Percentiles rank a stretch among this genome's conserved stretches.
Evolutionary conservation across 1,140 invertebrate genomes (phyloP).

Genomic region (Drosophila insularis): DNA sequence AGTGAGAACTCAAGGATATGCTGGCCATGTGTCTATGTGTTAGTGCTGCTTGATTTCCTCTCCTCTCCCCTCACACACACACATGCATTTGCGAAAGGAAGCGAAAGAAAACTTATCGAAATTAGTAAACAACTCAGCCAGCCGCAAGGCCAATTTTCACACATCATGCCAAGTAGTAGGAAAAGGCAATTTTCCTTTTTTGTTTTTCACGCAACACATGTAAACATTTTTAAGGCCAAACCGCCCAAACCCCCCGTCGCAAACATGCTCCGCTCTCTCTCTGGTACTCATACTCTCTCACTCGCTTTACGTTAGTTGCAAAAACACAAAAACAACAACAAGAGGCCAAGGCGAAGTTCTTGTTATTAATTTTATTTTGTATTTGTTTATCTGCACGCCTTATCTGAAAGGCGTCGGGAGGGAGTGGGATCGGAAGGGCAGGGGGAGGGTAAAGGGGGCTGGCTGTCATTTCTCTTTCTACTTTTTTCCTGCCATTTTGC

Average conservation of each 20-base stretch:
- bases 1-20: constrained; percentile 9
- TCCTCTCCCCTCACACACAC: neutral
- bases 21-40: constrained; percentile 44
- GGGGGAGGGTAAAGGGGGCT: neutral
- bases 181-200: constrained; percentile 67
- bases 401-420: constrained; percentile 52
- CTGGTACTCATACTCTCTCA: neutral
- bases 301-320: constrained; percentile 35
- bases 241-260: neutral
- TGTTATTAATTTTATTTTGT: constrained; percentile 62
- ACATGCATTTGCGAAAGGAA: constrained; percentile 50
- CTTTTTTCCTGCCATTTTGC: constrained; percentile 56
- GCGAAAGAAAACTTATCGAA: constrained; percentile 66
- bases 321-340: constrained; percentile 41
- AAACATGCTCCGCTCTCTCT: neutral
- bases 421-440: neutral
- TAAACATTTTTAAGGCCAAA: constrained; percentile 59
- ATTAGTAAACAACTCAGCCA: constrained; percentile 61
- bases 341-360: constrained; percentile 39
- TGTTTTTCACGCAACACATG: constrained; percentile 51
- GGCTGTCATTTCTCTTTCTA: constrained; percentile 33
- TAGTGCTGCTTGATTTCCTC: neutral
- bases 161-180: constrained; percentile 49
- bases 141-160: constrained; percentile 71
- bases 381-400: constrained; percentile 71